A percentile compares a stretch with the other conserved stretches of the same genome.
Conservation (phyloP, 2,888 invertebrate genomes). For the Euphydryas editha region DNA sequence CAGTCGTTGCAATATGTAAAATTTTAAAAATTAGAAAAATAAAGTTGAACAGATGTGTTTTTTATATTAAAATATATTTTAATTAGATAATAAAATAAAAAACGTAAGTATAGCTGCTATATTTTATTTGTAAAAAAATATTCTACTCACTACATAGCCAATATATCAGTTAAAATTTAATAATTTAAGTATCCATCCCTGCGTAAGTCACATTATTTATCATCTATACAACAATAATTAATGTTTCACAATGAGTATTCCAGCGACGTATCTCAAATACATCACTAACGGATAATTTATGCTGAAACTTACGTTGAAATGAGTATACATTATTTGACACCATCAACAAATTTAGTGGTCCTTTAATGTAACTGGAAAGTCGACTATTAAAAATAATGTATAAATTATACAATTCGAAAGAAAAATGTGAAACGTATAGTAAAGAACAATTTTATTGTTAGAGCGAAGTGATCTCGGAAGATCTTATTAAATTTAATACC, state of each 20-base stretch:
- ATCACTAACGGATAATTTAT: constrained; percentile 77
- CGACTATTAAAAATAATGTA: constrained; percentile 44
- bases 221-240: constrained; percentile 83
- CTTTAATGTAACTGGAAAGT: constrained; percentile 70
- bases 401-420: constrained; percentile 37
- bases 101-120: constrained; percentile 77
- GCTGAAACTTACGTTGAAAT: constrained; percentile 74
- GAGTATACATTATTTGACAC: constrained; percentile 66
- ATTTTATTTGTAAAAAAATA: constrained; percentile 89
- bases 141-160: constrained; percentile 87
- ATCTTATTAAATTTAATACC: constrained; percentile 32
- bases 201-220: constrained; percentile 84
- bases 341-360: constrained; percentile 72
- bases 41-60: too few relatives aligned
- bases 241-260: constrained; percentile 82
- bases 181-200: constrained; percentile 85
- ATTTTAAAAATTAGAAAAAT: too few relatives aligned
- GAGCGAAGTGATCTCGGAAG: constrained; percentile 40
- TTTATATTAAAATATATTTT: background rate
- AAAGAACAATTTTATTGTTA: constrained; percentile 32
- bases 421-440: constrained; percentile 16
- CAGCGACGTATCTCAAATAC: constrained; percentile 57
- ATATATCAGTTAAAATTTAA: constrained; percentile 85
- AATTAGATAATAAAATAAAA: constrained; percentile 46
- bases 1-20: too few relatives aligned